Percentiles rank a stretch among this genome's conserved stretches.
These are phyloP conservation scores for Diogma glabrata DNA, from an alignment of 2,888 invertebrate genomes.

Conservation along the genomic window DNA sequence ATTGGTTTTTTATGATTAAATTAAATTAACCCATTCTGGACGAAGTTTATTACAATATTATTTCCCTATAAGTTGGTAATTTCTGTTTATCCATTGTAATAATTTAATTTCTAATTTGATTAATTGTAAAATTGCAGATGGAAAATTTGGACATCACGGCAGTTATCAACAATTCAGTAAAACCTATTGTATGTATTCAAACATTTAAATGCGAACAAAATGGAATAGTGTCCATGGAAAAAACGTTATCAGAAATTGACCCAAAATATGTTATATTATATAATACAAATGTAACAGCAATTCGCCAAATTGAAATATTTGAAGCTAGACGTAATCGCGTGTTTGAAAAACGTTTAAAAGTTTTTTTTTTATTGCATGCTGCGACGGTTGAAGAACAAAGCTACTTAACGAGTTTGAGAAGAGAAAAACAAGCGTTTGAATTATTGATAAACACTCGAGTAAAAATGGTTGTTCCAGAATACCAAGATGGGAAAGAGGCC, in stretches of 20 bases:
- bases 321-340: constrained; percentile 46
- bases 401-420: constrained; percentile 77
- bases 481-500: constrained; percentile 77
- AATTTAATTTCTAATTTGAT: no score
- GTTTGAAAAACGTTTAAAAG: constrained; percentile 44
- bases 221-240: constrained; percentile 58
- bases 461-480: constrained; percentile 74
- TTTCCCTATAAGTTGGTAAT: no score
- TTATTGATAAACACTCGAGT: constrained; percentile 82
- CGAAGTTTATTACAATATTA: no score
- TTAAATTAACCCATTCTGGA: no score
- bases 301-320: constrained; percentile 82
- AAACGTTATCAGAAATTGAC: constrained; percentile 49
- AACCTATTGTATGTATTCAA: constrained; percentile 62
- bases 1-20: no score
- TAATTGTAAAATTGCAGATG: constrained; percentile 39
- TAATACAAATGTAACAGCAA: constrained; percentile 74
- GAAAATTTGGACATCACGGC: constrained; percentile 56
- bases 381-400: constrained; percentile 95
- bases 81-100: no score
- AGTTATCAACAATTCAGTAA: constrained; percentile 39
- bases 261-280: constrained; percentile 85
- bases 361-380: constrained; percentile 83
- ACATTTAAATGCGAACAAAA: constrained; percentile 61
- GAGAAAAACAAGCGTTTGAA: constrained; percentile 93